Percentiles rank a stretch among this genome's conserved stretches.
Evolutionary conservation across 2,888 invertebrate species (phyloP).

Genomic region (Phanerotoma sp.): DNA sequence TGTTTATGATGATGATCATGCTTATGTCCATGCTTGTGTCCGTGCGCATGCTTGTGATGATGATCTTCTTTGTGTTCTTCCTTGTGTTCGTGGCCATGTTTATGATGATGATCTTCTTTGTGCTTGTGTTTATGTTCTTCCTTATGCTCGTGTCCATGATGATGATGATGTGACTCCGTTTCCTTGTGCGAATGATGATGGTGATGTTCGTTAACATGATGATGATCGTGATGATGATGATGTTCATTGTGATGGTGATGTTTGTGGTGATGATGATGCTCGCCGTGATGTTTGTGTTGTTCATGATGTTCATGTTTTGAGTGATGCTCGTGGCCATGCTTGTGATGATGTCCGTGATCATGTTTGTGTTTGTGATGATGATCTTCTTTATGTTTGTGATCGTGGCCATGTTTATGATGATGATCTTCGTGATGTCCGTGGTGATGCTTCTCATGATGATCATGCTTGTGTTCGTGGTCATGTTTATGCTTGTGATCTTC

Average conservation of each 20-base stretch:
- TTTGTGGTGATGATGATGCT: slow-evolving; percentile 49
- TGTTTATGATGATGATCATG: slow-evolving; percentile 40
- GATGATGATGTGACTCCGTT: slow-evolving; percentile 47
- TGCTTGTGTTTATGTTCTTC: slow-evolving; percentile 47
- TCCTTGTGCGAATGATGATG: slow-evolving; percentile 49
- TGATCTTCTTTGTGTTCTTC: slow-evolving; percentile 45
- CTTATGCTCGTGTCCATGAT: slow-evolving; percentile 48
- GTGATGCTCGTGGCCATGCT: slow-evolving; percentile 37
- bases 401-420: slow-evolving; percentile 42
- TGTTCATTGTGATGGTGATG: slow-evolving; percentile 48
- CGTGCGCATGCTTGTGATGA: slow-evolving; percentile 38
- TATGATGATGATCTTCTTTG: slow-evolving; percentile 46
- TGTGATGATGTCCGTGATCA: slow-evolving; percentile 38
- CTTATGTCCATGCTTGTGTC: slow-evolving; percentile 41
- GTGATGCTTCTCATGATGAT: slow-evolving; percentile 35
- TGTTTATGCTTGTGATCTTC: slow-evolving; percentile 26
- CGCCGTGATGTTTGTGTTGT: slow-evolving; percentile 43
- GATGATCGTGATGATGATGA: slow-evolving; percentile 49
- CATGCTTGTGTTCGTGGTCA: slow-evolving; percentile 20
- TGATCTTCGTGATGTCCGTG: slow-evolving; percentile 37
- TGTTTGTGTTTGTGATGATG: slow-evolving; percentile 32
- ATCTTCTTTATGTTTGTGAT: slow-evolving; percentile 38
- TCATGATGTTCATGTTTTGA: slow-evolving; percentile 40
- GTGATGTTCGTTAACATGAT: slow-evolving; percentile 48
- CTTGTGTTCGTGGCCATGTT: slow-evolving; percentile 44